These are phyloP conservation scores for Elgonia sp. DNA, from an alignment of 2,888 invertebrate genomes.

Conservation along the genomic window DNA sequence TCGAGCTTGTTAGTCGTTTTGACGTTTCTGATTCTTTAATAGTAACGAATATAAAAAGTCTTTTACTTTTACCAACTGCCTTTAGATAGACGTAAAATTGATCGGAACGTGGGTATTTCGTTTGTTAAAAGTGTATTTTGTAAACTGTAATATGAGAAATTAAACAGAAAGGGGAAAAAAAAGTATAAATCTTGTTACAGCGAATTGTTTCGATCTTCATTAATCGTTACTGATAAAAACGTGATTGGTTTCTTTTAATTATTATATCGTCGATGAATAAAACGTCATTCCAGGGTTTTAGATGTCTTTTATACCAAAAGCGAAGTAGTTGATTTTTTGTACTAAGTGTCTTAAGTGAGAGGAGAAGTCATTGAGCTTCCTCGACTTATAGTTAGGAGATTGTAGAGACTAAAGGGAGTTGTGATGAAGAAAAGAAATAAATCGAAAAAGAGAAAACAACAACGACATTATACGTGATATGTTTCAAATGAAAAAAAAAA, in stretches of 20 bases:
- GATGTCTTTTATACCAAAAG: slow-evolving; percentile 85
- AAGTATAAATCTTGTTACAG: slow-evolving; percentile 42
- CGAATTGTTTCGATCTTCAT: slow-evolving; percentile 52
- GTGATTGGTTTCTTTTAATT: slow-evolving; percentile 52
- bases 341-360: slow-evolving; percentile 83
- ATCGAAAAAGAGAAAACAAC: slow-evolving; percentile 23
- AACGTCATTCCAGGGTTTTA: slow-evolving; percentile 85
- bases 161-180: slow-evolving; percentile 19
- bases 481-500: too few relatives aligned
- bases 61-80: slow-evolving; percentile 35
- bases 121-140: slow-evolving; percentile 41
- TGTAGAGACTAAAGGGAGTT: slow-evolving; percentile 59
- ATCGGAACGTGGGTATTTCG: slow-evolving; percentile 1
- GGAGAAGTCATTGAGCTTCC: slow-evolving; percentile 62
- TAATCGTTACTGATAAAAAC: slow-evolving; percentile 41
- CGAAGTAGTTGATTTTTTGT: slow-evolving; percentile 83
- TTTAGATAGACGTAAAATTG: slow-evolving; percentile 10
- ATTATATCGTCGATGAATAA: slow-evolving; percentile 76
- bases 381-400: slow-evolving; percentile 66
- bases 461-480: too few relatives aligned
- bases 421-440: slow-evolving; percentile 5
- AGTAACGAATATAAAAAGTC: slow-evolving; percentile 7
- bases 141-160: slow-evolving; percentile 35
- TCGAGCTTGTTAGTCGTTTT: slow-evolving; percentile 64
- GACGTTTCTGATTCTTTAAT: slow-evolving; percentile 45